A percentile compares a stretch with the other conserved stretches of the same genome.
These are phyloP conservation scores for Cyclophora punctaria DNA, from an alignment of 2,888 invertebrate species.

Conservation along the genomic window DNA sequence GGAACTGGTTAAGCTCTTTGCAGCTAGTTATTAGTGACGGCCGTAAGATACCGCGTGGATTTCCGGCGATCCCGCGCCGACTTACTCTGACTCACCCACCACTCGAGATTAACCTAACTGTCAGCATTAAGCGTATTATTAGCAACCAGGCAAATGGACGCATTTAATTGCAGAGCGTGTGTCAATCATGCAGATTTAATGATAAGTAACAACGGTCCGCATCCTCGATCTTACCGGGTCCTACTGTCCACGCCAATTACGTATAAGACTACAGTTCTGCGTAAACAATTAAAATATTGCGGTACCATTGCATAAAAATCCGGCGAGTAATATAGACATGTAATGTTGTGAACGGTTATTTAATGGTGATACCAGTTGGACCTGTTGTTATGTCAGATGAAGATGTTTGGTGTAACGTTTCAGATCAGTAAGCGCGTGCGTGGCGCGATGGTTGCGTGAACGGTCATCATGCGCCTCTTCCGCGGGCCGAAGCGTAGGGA, in stretches of 20 bases:
- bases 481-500: conserved; percentile 79
- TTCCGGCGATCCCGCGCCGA: conserved; percentile 45
- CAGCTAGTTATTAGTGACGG: conserved; percentile 33
- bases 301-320: no score
- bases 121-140: conserved; percentile 25
- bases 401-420: conserved; percentile 1
- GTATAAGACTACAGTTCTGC: conserved; percentile 12
- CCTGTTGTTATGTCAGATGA: background rate
- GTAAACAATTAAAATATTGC: conserved; percentile 4
- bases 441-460: conserved; percentile 66
- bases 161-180: conserved; percentile 34
- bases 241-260: conserved; percentile 16
- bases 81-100: conserved; percentile 26
- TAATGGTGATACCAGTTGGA: background rate
- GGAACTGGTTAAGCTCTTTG: conserved; percentile 32
- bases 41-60: conserved; percentile 33
- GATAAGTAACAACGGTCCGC: conserved; percentile 27
- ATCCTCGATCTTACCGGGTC: conserved; percentile 16
- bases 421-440: conserved; percentile 33
- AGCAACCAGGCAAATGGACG: conserved; percentile 18
- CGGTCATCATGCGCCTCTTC: conserved; percentile 78
- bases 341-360: background rate
- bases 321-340: background rate
- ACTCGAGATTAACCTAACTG: conserved; percentile 37
- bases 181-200: conserved; percentile 50